Evolutionary conservation across 1,140 invertebrate species (phyloP).

Genomic region (Drosophila arizonae): DNA sequence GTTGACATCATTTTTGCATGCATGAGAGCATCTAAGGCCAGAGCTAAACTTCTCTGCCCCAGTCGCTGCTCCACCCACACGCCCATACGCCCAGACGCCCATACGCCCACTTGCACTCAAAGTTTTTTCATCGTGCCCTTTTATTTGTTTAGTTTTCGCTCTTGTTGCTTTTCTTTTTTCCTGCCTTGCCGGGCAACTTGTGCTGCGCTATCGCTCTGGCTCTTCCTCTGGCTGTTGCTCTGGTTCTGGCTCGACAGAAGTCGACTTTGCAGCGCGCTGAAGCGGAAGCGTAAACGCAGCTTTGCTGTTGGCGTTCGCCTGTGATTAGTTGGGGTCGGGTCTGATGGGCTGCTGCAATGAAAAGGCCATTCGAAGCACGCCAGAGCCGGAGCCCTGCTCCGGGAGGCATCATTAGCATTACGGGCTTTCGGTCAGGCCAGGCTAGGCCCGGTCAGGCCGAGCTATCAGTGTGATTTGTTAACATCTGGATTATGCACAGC

Average conservation of each 20-base stretch:
- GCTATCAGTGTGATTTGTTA: not conserved
- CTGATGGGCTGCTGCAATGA: not conserved
- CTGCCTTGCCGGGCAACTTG: slow-evolving; percentile 38
- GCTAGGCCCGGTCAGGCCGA: not conserved
- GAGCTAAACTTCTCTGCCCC: not conserved
- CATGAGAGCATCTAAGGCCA: slow-evolving; percentile 48
- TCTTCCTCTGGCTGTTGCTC: not conserved
- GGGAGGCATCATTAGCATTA: slow-evolving; percentile 33
- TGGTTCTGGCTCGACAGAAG: slow-evolving; percentile 18
- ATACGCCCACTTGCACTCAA: too few relatives aligned
- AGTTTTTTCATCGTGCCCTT: slow-evolving; percentile 35
- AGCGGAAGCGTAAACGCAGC: slow-evolving; percentile 57
- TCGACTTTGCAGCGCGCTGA: slow-evolving; percentile 35
- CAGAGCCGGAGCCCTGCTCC: not conserved
- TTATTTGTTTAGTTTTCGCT: slow-evolving; percentile 67
- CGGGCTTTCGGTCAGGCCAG: not conserved
- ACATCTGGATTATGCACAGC: not conserved
- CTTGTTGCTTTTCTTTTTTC: slow-evolving; percentile 1
- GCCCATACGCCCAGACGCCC: too few relatives aligned
- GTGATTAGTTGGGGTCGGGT: not conserved
- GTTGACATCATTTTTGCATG: slow-evolving; percentile 66
- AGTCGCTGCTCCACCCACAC: not conserved
- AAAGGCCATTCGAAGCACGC: not conserved
- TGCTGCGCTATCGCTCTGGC: not conserved
- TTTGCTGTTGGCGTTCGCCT: not conserved